Base-by-base conservation (phyloP, 2,113 vertebrate species). In the Maccullochella peelii region DNA sequence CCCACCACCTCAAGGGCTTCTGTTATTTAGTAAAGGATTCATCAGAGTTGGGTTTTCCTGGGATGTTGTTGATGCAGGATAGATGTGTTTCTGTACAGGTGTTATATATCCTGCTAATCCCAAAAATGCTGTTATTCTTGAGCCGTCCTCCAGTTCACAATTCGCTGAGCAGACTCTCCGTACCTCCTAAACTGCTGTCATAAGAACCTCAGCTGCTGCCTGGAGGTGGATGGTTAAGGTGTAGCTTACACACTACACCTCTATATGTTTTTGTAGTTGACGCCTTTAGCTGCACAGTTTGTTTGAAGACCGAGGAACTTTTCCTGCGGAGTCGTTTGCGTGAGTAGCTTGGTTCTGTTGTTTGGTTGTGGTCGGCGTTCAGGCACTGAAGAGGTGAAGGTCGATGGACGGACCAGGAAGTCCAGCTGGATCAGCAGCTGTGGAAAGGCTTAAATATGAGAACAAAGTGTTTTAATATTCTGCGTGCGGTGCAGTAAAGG, bases 251-350 rank as follows among this genome's bases (percentile, higher is more conserved):
- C 44, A 6, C 15, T 23, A 33, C 54, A 72, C 82, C 66, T 20
- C 66, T 33, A 15, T 21, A 25, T 93, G 86, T 87, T 92, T 81
- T 80, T 88, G 80, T n/a, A 87, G 85, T 76, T 1, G 55, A 88
- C 87, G 65, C 83, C 80, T 57, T 40, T 68, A 33, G 83, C 89
- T 78, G 83, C 70, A 36, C 0, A 23, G 79, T 87, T 91, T 87
- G 82, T 86, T 93, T 92, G 66, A 81, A 80, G 77, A 77, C 6
- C 3, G 27, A 73, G 73, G 69, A 23, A 27, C 52, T 71, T 63
- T 82, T 77, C 58, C 57, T 69, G 77, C 86, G 58, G 65, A 76
- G 57, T 69, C 1, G 55, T 55, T 50, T 27, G 61, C 36, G 33
- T 73, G 85, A 55, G 52, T 21, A 2, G 10, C 40, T 49, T 5